Conservation (phyloP, 2,797 vertebrate species). For the Xerus rutilus region DNA sequence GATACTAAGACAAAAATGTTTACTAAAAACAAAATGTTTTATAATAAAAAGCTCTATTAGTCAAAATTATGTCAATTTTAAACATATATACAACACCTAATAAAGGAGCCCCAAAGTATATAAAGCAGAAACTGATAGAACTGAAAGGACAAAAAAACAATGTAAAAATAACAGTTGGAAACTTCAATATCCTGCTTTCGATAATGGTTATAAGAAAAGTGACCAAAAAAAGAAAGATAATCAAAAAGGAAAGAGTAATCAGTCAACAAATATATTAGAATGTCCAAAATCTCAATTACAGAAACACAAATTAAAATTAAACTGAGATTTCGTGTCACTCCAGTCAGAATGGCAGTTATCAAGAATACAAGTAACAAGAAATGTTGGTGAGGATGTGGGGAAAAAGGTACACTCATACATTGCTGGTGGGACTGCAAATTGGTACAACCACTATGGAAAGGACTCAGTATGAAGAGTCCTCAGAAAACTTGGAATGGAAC, state of each 20-base stretch:
- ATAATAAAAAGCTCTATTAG: slow-evolving; percentile 10
- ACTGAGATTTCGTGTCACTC: too few relatives aligned
- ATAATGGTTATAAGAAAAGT: background rate
- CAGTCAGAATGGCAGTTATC: too few relatives aligned
- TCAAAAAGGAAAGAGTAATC: background rate
- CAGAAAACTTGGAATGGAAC: too few relatives aligned
- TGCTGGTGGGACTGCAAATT: too few relatives aligned
- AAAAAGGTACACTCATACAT: too few relatives aligned
- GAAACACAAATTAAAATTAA: too few relatives aligned
- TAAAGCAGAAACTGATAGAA: background rate
- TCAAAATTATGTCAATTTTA: background rate
- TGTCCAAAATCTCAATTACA: too few relatives aligned
- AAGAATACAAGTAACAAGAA: too few relatives aligned
- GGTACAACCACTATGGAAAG: too few relatives aligned
- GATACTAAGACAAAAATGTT: background rate
- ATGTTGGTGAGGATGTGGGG: too few relatives aligned
- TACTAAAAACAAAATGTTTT: slow-evolving; percentile 25
- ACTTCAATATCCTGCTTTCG: background rate
- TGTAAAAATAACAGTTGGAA: background rate
- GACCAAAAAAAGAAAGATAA: background rate
- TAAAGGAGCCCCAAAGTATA: background rate
- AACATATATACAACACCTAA: background rate
- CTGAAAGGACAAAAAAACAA: slow-evolving; percentile 19
- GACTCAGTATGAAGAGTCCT: too few relatives aligned
- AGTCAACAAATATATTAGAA: too few relatives aligned